phyloP scores from a whole-genome alignment of 1,140 invertebrate species.

The Ceratosolen fusciceps region DNA sequence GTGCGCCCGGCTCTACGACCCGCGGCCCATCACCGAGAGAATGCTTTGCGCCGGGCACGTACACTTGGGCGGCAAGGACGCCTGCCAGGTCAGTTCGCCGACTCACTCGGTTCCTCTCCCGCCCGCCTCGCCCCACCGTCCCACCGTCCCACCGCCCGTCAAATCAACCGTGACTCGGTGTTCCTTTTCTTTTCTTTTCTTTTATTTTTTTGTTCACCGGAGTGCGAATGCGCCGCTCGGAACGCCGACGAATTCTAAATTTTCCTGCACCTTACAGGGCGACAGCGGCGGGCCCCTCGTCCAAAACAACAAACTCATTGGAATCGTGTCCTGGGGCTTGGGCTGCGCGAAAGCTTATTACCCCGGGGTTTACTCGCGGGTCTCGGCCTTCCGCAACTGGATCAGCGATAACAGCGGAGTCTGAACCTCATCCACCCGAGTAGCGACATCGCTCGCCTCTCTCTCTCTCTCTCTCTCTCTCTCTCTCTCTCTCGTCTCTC shows the following conservation, averaged over 20 bases:
- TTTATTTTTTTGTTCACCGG: background rate
- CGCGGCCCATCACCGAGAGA: conserved; percentile 66
- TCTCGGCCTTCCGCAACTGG: conserved; percentile 76
- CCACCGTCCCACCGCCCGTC: background rate
- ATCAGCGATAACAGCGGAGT: conserved; percentile 64
- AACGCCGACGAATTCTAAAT: background rate
- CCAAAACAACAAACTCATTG: conserved; percentile 73
- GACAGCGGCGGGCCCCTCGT: conserved; percentile 77
- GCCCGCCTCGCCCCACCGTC: background rate
- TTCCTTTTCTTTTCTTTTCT: too few species aligned
- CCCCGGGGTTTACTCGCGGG: conserved; percentile 82
- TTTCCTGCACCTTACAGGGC: conserved; percentile 57
- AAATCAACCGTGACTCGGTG: too few species aligned
- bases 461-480: background rate
- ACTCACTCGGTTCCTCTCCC: background rate
- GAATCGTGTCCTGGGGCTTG: conserved; percentile 81
- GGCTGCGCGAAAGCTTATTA: conserved; percentile 76
- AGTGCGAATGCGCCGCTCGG: too few species aligned
- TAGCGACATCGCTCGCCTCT: too few species aligned
- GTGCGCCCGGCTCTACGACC: conserved; percentile 62
- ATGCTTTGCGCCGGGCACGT: conserved; percentile 78
- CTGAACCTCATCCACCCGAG: too few species aligned
- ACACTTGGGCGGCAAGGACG: conserved; percentile 74
- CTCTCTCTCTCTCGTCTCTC: background rate
- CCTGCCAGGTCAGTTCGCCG: conserved; percentile 61